Evolutionary conservation across 2,888 invertebrate genomes (phyloP).

Genomic region (Ryuthela nishihirai): DNA sequence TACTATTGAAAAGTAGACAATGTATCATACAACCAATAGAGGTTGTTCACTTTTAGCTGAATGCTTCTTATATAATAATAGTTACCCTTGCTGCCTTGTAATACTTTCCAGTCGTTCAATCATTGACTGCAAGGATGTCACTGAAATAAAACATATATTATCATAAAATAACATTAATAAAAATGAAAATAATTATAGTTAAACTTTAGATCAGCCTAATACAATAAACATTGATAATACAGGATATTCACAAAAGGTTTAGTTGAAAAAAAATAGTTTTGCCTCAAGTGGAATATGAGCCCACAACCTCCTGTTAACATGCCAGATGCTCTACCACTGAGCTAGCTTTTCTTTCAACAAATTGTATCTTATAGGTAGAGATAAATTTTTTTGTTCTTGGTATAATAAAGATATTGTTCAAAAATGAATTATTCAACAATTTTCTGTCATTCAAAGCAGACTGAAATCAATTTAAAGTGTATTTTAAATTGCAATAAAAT

Average conservation of each 20-base stretch:
- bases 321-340: neutral
- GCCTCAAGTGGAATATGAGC: neutral
- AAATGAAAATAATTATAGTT: no score
- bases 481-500: no score
- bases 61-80: no score
- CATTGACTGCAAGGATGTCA: slow-evolving; percentile 83
- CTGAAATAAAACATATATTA: slow-evolving; percentile 49
- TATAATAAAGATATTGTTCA: no score
- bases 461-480: no score
- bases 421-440: no score
- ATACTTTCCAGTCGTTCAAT: slow-evolving; percentile 88
- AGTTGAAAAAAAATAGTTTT: neutral
- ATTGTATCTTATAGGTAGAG: no score
- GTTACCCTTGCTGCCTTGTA: slow-evolving; percentile 78
- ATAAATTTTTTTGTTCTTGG: no score
- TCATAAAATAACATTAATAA: neutral
- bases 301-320: neutral
- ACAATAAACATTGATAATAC: neutral
- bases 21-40: no score
- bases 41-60: no score
- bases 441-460: no score
- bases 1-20: no score
- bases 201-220: neutral
- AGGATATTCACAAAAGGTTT: neutral
- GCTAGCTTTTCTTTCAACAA: neutral